Evolutionary conservation across 2,888 invertebrate species (phyloP).

Genomic region (Dromius quadrimaculatus): DNA sequence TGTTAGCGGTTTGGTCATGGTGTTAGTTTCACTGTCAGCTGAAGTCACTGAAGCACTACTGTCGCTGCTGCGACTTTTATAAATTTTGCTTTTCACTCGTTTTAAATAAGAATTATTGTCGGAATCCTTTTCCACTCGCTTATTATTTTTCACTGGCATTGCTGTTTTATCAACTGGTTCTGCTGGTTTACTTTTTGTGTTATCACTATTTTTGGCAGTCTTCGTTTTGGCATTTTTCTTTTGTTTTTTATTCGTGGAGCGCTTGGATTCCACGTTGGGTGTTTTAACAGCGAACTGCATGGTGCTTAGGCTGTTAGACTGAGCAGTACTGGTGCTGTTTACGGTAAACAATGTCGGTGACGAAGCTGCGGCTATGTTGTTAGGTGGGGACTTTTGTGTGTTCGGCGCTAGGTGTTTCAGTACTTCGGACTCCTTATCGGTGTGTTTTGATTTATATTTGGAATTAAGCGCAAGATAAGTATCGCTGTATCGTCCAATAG

Average conservation of each 20-base stretch:
- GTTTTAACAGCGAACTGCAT: conserved; percentile 48
- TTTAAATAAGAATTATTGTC: conserved; percentile 62
- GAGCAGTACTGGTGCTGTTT: conserved; percentile 25
- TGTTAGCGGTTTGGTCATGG: conserved; percentile 25
- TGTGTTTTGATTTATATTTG: conserved; percentile 18
- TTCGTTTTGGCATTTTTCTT: conserved; percentile 52
- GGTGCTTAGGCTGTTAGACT: conserved; percentile 4
- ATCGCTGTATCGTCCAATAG: conserved; percentile 62
- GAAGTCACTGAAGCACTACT: conserved; percentile 52
- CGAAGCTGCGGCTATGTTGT: conserved; percentile 6
- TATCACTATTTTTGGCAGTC: conserved; percentile 3
- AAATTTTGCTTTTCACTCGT: conserved; percentile 65
- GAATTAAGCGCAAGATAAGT: conserved; percentile 58
- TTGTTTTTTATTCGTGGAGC: conserved; percentile 39
- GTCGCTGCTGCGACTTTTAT: conserved; percentile 61
- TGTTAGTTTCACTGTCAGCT: conserved; percentile 11
- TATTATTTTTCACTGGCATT: conserved; percentile 31
- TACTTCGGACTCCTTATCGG: conserved; percentile 1
- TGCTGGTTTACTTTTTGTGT: neutral
- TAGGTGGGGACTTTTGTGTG: conserved; percentile 19
- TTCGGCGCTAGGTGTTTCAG: conserved; percentile 14
- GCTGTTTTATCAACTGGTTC: neutral
- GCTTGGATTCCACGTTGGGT: conserved; percentile 48
- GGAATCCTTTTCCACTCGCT: conserved; percentile 50
- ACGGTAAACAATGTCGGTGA: conserved; percentile 16